phyloP scores from a whole-genome alignment of 2,797 vertebrate species.

The Parauchenoglanis ngamensis region DNA sequence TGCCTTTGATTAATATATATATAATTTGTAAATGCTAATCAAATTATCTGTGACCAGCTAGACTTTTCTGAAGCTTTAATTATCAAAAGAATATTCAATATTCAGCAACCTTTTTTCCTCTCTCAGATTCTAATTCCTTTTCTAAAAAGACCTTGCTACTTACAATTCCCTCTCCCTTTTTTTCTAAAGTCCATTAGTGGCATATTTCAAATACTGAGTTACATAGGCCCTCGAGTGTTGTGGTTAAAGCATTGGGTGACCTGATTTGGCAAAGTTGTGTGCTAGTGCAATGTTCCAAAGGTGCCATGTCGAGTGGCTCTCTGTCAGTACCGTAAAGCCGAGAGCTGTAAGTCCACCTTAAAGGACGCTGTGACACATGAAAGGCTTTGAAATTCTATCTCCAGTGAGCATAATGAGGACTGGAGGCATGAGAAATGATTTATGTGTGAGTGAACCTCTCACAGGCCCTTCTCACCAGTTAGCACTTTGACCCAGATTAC shows the following conservation, averaged over 20 bases:
- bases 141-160: neutral
- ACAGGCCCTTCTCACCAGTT: constrained; percentile 67
- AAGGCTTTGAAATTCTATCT: constrained; percentile 54
- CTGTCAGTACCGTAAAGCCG: constrained; percentile 16
- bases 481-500: constrained; percentile 78
- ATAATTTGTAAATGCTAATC: neutral
- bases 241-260: constrained; percentile 23
- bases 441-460: constrained; percentile 63
- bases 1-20: constrained; percentile 3
- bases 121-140: neutral
- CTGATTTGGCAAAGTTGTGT: constrained; percentile 12
- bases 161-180: neutral
- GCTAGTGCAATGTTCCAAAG: constrained; percentile 14
- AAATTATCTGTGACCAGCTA: neutral
- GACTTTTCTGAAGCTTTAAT: neutral
- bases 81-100: neutral
- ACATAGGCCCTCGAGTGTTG: constrained; percentile 13
- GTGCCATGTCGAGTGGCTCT: constrained; percentile 42
- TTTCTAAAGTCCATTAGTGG: constrained; percentile 20
- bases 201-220: constrained; percentile 9
- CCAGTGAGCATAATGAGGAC: constrained; percentile 62
- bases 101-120: neutral
- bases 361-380: constrained; percentile 55
- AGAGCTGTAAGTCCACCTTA: constrained; percentile 54
- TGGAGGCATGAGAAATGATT: constrained; percentile 64